phyloP scores from a whole-genome alignment of 2,797 vertebrate species.

The Echeneis naucrates region DNA sequence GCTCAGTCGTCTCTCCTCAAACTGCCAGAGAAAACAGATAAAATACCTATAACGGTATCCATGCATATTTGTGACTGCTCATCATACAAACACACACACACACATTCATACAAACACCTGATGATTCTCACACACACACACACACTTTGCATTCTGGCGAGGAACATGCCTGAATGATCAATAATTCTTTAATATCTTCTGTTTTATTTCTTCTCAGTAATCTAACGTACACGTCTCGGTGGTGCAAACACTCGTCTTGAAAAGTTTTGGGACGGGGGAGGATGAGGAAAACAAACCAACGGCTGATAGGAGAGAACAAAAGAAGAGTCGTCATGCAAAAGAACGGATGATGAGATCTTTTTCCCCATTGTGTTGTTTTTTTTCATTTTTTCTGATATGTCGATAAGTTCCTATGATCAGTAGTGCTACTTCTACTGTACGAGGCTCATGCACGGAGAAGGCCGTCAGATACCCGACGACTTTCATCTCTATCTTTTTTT shows the following conservation, averaged over 20 bases:
- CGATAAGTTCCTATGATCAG: constrained; percentile 59
- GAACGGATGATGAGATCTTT: constrained; percentile 51
- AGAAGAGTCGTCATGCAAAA: constrained; percentile 81
- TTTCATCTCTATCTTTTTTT: constrained; percentile 27
- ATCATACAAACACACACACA: constrained; percentile 66
- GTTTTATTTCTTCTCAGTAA: constrained; percentile 41
- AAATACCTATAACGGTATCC: constrained; percentile 89
- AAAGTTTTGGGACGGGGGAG: constrained; percentile 4
- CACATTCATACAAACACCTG: constrained; percentile 14
- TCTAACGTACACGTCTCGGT: constrained; percentile 63
- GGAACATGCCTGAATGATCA: constrained; percentile 83
- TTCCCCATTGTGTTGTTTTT: constrained; percentile 37
- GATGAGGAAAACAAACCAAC: constrained; percentile 58
- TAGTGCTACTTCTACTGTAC: constrained; percentile 80
- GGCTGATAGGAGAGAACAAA: constrained; percentile 56
- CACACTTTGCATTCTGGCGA: constrained; percentile 69
- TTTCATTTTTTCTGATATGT: constrained; percentile 52
- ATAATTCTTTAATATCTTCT: constrained; percentile 50
- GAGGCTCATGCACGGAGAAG: constrained; percentile 82
- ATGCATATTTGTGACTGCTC: constrained; percentile 86
- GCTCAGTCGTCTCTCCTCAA: constrained; percentile 18
- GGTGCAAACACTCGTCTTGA: constrained; percentile 67
- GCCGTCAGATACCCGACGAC: constrained; percentile 39
- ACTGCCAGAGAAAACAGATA: constrained; percentile 78
- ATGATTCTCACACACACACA: neutral